Evolutionary conservation across 2,888 invertebrate species (phyloP), one percentile per base, ranked within the genome.

Genomic region (Pegoplata infirma): DNA sequence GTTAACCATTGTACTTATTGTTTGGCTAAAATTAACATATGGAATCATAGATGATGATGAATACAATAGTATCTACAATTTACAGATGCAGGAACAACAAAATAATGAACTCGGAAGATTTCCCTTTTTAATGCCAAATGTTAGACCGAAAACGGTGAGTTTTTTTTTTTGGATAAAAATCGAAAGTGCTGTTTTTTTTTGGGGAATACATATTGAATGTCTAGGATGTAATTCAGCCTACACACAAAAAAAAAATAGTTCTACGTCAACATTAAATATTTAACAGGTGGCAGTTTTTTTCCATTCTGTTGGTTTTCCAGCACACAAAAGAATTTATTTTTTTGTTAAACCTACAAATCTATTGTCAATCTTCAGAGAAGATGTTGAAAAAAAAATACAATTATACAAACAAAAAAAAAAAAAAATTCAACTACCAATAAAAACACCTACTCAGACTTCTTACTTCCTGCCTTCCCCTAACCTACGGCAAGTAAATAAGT

Each of bases 71-170:
- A 63, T 74, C 49, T 76, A 80, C 28, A 66, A 68, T 10, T 17
- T 17, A 5, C 74, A 80, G 8, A 32, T 66, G 19, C 19, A 53
- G 46, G 36, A 66, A 78, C 71, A 69, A 67, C 49, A 76, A 72
- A 76, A 72, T 28, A 59, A 75, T 61, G 68, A 75, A 68, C 17
- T 71, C 32, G 88, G 87, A 67, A 92, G 92, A 78, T 96, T 94
- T 86, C 92, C 94, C 72, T 91, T 96, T 83, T 90, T 94, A 19
- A 96, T 96, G 96, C 96, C 96, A 77, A 93, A 94, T 90, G 95
- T 96, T 64, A 92, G 91, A 85, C 96, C 96, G 23, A 92, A 94
- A 85, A 92, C 91, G 90, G 96, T 96, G 91, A 86, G 85, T 58
- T n/a, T n/a, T n/a, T n/a, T n/a, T n/a, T n/a, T n/a, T n/a, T n/a